Base-by-base conservation (phyloP, 2,888 invertebrate species). In the Eulithis testata region DNA sequence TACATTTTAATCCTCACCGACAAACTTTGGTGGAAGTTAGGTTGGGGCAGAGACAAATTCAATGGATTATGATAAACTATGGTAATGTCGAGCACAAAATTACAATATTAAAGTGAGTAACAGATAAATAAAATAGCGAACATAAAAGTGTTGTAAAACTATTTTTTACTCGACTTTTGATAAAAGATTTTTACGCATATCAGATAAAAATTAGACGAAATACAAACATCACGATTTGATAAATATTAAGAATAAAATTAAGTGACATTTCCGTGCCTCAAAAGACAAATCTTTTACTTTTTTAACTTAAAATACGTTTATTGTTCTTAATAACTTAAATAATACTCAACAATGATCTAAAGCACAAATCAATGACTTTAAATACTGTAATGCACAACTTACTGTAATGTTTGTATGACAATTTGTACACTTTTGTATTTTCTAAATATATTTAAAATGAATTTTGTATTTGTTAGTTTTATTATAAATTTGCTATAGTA, bases 401-500 rank as follows among this genome's bases (percentile, higher is more conserved):
- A 79, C 75, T 70, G 68, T 84, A 81, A 77, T 74, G 68, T 71
- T 79, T 84, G 78, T 85, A 79, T 82, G 81, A 81, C 78, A 81
- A 83, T 85, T 21, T 88, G 84, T 89, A 89, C 87, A 88, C 87
- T 87, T 89, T 88, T 87, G 86, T 89, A 89, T 87, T 89, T 87
- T 86, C 82, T 80, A 84, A 88, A 87, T 85, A 85, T 87, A 87
- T 84, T 67, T 60, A 74, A 31, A 85, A 82, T 86, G 86, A 83
- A 80, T 80, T 84, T 83, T 77, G 75, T 74, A 75, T 43, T 50
- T 49, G 62, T 73, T 75, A 73, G 67, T 78, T 74, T 76, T 72
- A 65, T 70, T 69, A 7, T 44, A 6, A 37, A 1, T 31, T 31
- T 31, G 31, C 31, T 40, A n/a, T n/a, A n/a, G n/a, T n/a, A n/a